Evolutionary conservation across 2,113 vertebrate genomes (phyloP), one percentile per base, ranked within the genome.

Genomic region (Engystomops pustulosus): DNA sequence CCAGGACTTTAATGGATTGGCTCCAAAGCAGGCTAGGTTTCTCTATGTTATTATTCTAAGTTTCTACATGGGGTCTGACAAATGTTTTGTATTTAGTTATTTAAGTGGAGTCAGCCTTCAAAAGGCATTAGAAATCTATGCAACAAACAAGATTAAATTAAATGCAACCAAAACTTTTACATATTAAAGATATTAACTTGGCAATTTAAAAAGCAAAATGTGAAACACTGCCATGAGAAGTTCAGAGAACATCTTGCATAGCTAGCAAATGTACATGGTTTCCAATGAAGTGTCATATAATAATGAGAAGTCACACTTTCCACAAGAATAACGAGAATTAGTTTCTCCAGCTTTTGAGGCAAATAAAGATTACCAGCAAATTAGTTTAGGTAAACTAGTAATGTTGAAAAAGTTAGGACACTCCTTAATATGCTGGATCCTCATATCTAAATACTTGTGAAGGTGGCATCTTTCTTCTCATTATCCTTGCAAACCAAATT

Each of bases 31-130:
- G n/a, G n/a, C n/a, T n/a, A n/a, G n/a, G n/a, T n/a, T n/a, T n/a
- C n/a, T n/a, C n/a, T n/a, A n/a, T n/a, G n/a, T n/a, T n/a, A n/a
- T n/a, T n/a, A n/a, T n/a, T n/a, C n/a, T n/a, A n/a, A n/a, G n/a
- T n/a, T n/a, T n/a, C n/a, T n/a, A 41, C 38, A 41, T 58, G n/a
- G n/a, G n/a, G 55, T 25, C 20, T 60, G 23, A 60, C 55, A 65
- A 32, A 18, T 6, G n/a, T n/a, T 65, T 65, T 32, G 5, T 4
- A 65, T 18, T 32, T 32, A 32, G 27, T 34, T 67, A 17, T 67
- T 18, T 9, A 36, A 32, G 62, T 67, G 62, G 62, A 67, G 62
- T 67, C 62, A 67, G 62, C 30, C 62, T 67, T 67, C 17, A 34
- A 34, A 36, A n/a, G 18, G 32, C 30, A 34, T 15, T 17, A 36